phyloP scores from a whole-genome alignment of 30 jellyfish, hydroid and myxozoan species.

The Clytia hemisphaerica region DNA sequence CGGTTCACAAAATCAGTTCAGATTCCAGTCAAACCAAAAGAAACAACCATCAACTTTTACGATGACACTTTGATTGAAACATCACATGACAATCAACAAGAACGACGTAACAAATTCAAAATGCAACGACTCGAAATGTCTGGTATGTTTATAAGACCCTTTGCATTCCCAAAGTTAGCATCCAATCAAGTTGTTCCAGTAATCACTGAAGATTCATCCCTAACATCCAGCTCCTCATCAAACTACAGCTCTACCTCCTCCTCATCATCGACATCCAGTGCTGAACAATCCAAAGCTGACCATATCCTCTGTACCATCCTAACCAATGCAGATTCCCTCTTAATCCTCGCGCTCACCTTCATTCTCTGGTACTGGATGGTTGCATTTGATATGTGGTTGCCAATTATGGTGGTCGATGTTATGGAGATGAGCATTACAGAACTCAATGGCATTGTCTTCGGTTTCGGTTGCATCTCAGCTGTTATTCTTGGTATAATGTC shows the following conservation, averaged over 20 bases:
- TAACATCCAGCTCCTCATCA: too few species aligned
- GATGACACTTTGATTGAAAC: not conserved
- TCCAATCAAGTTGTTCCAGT: not conserved
- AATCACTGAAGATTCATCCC: not conserved
- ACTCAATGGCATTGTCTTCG: conserved; percentile 3
- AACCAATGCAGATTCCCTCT: not conserved
- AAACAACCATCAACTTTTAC: not conserved
- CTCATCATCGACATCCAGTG: too few species aligned
- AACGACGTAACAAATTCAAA: not conserved
- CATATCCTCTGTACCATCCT: too few species aligned
- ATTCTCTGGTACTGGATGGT: conserved; percentile 1
- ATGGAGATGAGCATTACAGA: not conserved
- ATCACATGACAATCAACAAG: not conserved
- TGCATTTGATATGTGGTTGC: conserved; percentile 12
- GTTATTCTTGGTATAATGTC: not conserved
- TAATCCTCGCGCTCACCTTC: not conserved
- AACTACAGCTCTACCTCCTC: too few species aligned
- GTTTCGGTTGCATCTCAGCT: not conserved
- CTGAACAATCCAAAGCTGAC: too few species aligned
- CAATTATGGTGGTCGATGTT: conserved; percentile 2
- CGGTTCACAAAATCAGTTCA: too few species aligned
- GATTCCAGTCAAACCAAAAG: not conserved
- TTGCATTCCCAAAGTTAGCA: not conserved
- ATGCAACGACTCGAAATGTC: too few species aligned
- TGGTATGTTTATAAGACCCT: too few species aligned